A percentile compares a stretch with the other conserved stretches of the same genome.
These are phyloP conservation scores for Mus caroli DNA, from an alignment of 2,797 vertebrate genomes.

Conservation along the genomic window DNA sequence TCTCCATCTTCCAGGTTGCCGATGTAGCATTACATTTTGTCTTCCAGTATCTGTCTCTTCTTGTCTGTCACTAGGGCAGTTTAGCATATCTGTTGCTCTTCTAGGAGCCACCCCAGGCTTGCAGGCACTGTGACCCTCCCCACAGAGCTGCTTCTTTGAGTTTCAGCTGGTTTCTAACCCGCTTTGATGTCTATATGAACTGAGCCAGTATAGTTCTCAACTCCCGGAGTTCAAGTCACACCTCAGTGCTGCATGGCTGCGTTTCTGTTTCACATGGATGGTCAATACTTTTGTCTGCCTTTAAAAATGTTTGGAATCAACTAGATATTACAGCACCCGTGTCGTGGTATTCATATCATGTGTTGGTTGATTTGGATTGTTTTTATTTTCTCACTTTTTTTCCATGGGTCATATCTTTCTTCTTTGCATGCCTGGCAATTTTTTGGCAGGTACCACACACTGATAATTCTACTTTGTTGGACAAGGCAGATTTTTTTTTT, in stretches of 20 bases:
- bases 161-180: background rate
- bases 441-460: background rate
- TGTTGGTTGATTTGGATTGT: background rate
- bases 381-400: background rate
- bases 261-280: background rate
- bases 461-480: background rate
- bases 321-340: background rate
- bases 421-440: background rate
- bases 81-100: accelerated
- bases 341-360: background rate
- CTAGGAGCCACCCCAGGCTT: background rate
- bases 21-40: too few relatives aligned
- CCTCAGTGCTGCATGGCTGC: background rate
- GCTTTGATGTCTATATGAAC: background rate
- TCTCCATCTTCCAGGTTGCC: background rate
- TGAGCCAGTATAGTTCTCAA: background rate
- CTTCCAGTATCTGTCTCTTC: background rate
- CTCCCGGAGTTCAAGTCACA: background rate
- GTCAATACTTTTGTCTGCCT: background rate
- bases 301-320: background rate
- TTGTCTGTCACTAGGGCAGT: background rate
- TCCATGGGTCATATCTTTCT: background rate
- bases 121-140: accelerated
- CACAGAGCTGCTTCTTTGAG: background rate
- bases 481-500: background rate